These are phyloP conservation scores for Mastigias papua DNA, from an alignment of 30 jellyfish, hydroid and myxozoan genomes.

Conservation along the genomic window DNA sequence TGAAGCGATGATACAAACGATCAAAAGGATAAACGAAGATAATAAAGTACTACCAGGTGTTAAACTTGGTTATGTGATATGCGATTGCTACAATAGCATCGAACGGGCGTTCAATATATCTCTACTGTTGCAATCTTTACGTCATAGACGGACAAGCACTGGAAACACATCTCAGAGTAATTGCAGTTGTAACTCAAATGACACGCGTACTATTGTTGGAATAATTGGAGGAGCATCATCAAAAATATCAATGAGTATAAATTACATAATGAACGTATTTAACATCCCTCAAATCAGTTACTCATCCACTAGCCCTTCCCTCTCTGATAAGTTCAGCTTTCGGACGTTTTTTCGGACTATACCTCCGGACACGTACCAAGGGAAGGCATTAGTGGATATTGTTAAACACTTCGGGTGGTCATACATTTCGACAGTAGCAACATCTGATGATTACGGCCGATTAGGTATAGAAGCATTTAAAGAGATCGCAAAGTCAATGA, in stretches of 20 bases:
- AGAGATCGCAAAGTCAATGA: conserved; percentile 35
- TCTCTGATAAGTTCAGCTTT: conserved; percentile 69
- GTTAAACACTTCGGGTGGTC: conserved; percentile 77
- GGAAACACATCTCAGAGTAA: conserved; percentile 4
- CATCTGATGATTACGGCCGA: conserved; percentile 93
- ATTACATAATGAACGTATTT: conserved; percentile 58
- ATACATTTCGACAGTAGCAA: conserved; percentile 84
- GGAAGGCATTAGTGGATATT: conserved; percentile 80
- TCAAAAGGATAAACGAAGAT: conserved; percentile 52
- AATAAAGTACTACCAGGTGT: conserved; percentile 54
- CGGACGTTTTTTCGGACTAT: conserved; percentile 90
- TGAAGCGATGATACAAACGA: conserved; percentile 73
- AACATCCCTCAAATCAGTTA: conserved; percentile 87
- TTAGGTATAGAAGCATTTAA: conserved; percentile 76
- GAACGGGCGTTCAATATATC: conserved; percentile 61
- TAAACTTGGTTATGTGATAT: conserved; percentile 62
- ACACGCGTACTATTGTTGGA: conserved; percentile 63
- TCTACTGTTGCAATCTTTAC: conserved; percentile 45
- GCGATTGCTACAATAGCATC: conserved; percentile 67
- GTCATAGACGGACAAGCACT: conserved; percentile 13
- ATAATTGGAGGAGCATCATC: conserved; percentile 96
- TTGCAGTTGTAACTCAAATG: conserved; percentile 56
- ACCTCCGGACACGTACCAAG: conserved; percentile 92
- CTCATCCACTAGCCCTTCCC: conserved; percentile 86
- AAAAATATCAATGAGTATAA: conserved; percentile 59